Percentiles rank a stretch among this genome's conserved stretches.
Conservation (phyloP, 2,797 vertebrate genomes). For the Clamator glandarius region DNA sequence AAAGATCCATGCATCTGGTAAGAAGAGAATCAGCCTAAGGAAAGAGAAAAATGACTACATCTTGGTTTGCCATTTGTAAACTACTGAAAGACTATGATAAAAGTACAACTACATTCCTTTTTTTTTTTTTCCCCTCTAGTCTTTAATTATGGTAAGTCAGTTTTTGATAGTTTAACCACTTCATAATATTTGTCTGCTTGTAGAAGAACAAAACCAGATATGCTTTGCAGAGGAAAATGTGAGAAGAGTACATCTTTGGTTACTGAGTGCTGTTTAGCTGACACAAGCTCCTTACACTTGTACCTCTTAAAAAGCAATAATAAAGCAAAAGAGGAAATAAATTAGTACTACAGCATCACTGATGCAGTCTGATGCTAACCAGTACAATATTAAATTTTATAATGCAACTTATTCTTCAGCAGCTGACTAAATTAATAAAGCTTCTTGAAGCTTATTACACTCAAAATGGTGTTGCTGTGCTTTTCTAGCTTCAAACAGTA, state of each 20-base stretch:
- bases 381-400: not conserved
- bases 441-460: not conserved
- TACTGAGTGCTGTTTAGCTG: not conserved
- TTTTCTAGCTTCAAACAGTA: not conserved
- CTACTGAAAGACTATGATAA: not conserved
- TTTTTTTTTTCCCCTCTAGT: not conserved
- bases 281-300: not conserved
- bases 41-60: not conserved
- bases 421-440: not conserved
- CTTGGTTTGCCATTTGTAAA: not conserved
- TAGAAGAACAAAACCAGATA: not conserved
- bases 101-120: not conserved
- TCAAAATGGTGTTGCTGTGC: not conserved
- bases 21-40: not conserved
- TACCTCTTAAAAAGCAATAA: not conserved
- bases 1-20: not conserved
- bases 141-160: not conserved
- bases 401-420: not conserved
- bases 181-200: not conserved
- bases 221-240: not conserved
- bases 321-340: not conserved
- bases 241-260: not conserved
- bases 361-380: not conserved
- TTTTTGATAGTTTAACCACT: not conserved
- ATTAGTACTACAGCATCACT: not conserved